A percentile compares a stretch with the other conserved stretches of the same genome.
Evolutionary conservation across 2,113 vertebrate species (phyloP).

Genomic region (Sardina pilchardus): DNA sequence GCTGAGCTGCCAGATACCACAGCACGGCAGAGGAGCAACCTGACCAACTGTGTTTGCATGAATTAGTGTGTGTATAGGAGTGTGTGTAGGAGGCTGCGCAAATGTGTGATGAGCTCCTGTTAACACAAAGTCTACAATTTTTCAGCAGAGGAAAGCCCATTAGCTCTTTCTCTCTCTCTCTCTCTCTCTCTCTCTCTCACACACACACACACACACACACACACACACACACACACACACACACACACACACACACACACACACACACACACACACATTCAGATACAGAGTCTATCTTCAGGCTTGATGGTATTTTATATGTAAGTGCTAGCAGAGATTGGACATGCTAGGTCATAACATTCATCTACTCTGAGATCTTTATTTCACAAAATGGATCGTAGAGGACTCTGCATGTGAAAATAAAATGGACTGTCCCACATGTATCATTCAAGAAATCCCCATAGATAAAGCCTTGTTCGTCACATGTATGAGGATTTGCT

Average conservation of each 20-base stretch:
- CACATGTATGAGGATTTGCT: background rate
- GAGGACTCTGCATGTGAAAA: conserved; percentile 34
- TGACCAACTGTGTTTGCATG: background rate
- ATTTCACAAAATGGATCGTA: conserved; percentile 42
- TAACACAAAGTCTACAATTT: background rate
- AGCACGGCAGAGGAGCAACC: background rate
- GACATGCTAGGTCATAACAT: background rate
- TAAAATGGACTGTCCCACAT: conserved; percentile 38
- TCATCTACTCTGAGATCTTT: background rate
- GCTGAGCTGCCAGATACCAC: background rate
- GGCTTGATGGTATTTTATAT: background rate
- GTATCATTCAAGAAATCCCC: background rate
- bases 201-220: background rate
- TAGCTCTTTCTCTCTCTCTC: too few relatives aligned
- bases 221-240: background rate
- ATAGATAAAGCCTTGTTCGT: background rate
- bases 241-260: background rate
- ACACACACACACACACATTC: background rate
- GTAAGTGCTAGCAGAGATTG: background rate
- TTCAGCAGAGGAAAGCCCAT: too few relatives aligned
- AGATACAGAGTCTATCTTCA: background rate
- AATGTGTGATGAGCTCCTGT: background rate
- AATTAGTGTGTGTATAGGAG: background rate
- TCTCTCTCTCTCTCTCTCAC: background rate
- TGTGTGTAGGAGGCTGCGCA: background rate